Base-by-base conservation (phyloP, 2,797 vertebrate genomes). In the Protosalanx chinensis region DNA sequence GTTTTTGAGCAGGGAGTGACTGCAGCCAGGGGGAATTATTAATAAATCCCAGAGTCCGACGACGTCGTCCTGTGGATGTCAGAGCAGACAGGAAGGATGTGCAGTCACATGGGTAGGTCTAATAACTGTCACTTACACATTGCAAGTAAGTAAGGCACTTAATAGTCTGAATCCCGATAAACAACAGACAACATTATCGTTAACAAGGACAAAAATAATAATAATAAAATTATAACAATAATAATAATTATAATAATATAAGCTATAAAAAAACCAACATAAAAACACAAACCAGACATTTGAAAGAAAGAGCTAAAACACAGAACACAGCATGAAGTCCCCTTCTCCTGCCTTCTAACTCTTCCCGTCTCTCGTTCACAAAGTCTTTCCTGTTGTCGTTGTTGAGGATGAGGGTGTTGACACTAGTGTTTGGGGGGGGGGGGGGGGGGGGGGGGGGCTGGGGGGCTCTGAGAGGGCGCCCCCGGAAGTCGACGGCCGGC, bases 221-320 rank as follows among this genome's bases (percentile, higher is more conserved):
- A 90, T 78, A 91, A 88, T 84, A 90, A 85, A 90, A 89, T 90
- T 88, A 90, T 88, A 81, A 90, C 87, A 91, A 87, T 84, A 88
- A 90, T 86, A 90, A 92, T 91, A 91, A 91, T 90, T 86, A 91
- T 89, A 90, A 92, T 91, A 87, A 87, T 90, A 91, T 86, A 87
- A 73, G 88, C 82, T 88, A 85, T 88, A 85, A 84, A 85, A 79
- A 76, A 88, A 84, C 73, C 77, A 85, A 90, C 82, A 88, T 81
- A 77, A 88, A 76, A 81, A 90, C 81, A 88, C 70, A 87, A 87
- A 88, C 88, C 82, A 83, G 82, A 92, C 87, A 87, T 84, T 89
- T 85, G 82, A 90, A 88, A 79, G 74, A 74, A 62, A 81, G 84
- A 90, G 81, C 84, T 37, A 78, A 78, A 88, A 89, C 84, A 86